Base-by-base conservation (phyloP, 2,797 vertebrate genomes). In the Dallia pectoralis region DNA sequence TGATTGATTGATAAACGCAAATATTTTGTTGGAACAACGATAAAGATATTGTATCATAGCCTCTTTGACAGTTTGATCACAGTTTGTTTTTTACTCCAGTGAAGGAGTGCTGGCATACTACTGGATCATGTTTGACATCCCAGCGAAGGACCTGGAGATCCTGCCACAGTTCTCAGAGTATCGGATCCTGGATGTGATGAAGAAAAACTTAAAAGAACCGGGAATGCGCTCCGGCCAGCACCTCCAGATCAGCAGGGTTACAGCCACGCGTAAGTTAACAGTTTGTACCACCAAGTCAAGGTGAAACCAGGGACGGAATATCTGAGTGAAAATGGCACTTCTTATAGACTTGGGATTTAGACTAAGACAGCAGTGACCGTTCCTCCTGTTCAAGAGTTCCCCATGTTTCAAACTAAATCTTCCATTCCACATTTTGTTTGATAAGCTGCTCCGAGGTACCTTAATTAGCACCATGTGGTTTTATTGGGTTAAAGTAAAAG, bases 61-160 rank as follows among this genome's bases (percentile, higher is more conserved):
- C 3, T 3, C 33, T 36, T 36, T 36, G 3, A 36, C n/a, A 56
- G 53, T 56, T n/a, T n/a, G n/a, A 25, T 19, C 53, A 56, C 1
- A 56, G 53, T 56, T 56, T 56, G 53, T 62, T 14, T 62, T 30
- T 5, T 2, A 27, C 59, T 15, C 27, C 59, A 95, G 94, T 47
- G 91, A 93, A 76, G 93, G 93, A 15, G 84, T 94, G 44, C 36
- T 64, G 1, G 92, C 90, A 12, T 95, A 93, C 82, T 88, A 90
- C 78, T 94, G 93, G 93, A 87, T 84, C 73, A 82, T 80, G 81
- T 95, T 95, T 78, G 72, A 88, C 0, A 67, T 94, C 71, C 93
- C 93, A 7, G 36, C 44, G 0, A 1, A 9, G 0, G 86, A 93
- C 30, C 75, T 85, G 68, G 89, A 88, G 67, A 1, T 87, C 0